Percentiles rank a stretch among this genome's conserved stretches.
These are phyloP conservation scores for Pseudotriccus pelzelni DNA, from an alignment of 2,797 vertebrate genomes.

Conservation along the genomic window DNA sequence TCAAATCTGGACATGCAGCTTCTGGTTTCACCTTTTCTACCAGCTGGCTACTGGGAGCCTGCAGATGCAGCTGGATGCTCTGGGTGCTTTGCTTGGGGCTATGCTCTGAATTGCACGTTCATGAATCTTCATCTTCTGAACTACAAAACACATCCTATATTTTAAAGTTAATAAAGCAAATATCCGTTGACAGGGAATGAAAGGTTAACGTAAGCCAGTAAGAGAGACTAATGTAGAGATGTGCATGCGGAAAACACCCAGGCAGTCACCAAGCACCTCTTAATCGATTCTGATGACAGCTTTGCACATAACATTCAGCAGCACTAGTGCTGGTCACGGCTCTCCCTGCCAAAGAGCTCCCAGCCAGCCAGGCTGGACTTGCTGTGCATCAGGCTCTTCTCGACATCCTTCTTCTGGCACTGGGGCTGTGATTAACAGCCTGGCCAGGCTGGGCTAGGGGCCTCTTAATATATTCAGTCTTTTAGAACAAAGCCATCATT, in stretches of 20 bases:
- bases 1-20: neutral
- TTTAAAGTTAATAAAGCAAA: slow-evolving; percentile 21
- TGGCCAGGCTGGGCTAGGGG: slow-evolving; percentile 21
- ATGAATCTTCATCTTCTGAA: neutral
- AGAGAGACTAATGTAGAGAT: neutral
- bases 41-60: neutral
- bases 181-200: neutral
- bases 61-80: neutral
- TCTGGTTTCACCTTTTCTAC: neutral
- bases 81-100: neutral
- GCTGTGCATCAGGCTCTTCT: slow-evolving; percentile 17
- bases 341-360: neutral
- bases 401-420: slow-evolving; percentile 60
- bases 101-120: neutral
- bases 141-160: neutral
- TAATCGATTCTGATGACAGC: neutral
- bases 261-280: neutral
- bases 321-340: fast-evolving
- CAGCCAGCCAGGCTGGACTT: neutral
- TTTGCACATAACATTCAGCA: neutral
- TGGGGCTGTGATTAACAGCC: slow-evolving; percentile 45
- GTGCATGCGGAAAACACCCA: neutral
- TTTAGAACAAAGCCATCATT: slow-evolving; percentile 86
- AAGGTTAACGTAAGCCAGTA: neutral
- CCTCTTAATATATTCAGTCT: slow-evolving; percentile 72